phyloP scores from a whole-genome alignment of 2,113 vertebrate genomes.

The Melierax canorus region DNA sequence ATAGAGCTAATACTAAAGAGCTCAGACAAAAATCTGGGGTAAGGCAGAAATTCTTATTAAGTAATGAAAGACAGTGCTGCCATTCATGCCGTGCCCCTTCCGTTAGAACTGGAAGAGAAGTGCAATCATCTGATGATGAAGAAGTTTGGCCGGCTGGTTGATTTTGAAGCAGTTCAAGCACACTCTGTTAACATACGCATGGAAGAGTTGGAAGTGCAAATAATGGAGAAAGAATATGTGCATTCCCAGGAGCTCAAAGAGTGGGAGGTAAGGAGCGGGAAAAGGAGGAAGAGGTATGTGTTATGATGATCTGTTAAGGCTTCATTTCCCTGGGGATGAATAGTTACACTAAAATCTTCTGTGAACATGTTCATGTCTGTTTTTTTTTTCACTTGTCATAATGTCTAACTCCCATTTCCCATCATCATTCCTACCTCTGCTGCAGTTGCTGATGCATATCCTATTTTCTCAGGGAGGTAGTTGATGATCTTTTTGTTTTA shows the following conservation, averaged over 20 bases:
- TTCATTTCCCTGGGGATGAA: not conserved
- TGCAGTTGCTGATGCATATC: not conserved
- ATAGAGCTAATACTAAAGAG: not conserved
- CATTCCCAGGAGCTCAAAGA: constrained; percentile 72
- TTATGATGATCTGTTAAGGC: not conserved
- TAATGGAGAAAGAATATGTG: constrained; percentile 67
- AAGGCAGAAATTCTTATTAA: not conserved
- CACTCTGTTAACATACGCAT: constrained; percentile 76
- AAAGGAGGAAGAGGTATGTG: not conserved
- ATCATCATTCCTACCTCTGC: not conserved
- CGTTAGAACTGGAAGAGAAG: constrained; percentile 77
- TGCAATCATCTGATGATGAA: constrained; percentile 82
- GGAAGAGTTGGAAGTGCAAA: constrained; percentile 84
- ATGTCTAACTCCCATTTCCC: not conserved
- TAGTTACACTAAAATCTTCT: not conserved
- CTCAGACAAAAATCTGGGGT: not conserved
- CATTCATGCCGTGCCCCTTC: not conserved
- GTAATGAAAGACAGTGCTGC: not conserved
- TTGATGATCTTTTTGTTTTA: not conserved
- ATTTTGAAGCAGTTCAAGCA: constrained; percentile 86
- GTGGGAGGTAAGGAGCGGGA: constrained; percentile 79
- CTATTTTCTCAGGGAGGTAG: not conserved
- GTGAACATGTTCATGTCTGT: not conserved
- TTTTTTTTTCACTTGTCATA: not conserved
- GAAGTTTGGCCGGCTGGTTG: constrained; percentile 86